These are phyloP conservation scores for Periplaneta americana DNA, from an alignment of 1,140 invertebrate species.

Conservation along the genomic window DNA sequence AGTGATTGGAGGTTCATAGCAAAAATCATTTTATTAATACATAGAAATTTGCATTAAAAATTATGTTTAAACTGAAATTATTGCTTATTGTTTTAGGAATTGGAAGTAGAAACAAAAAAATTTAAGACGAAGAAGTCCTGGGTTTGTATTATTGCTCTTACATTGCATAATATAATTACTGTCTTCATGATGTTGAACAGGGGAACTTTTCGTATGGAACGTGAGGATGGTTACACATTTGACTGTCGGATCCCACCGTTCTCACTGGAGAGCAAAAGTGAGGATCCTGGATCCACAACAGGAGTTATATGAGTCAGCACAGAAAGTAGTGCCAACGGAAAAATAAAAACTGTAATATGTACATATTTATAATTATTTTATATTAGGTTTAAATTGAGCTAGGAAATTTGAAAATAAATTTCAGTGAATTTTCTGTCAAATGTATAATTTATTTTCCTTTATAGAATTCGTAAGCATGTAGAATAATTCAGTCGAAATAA, in stretches of 20 bases:
- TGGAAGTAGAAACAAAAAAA: too few relatives aligned
- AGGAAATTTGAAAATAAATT: background rate
- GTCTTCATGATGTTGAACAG: conserved; percentile 40
- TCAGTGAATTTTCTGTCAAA: background rate
- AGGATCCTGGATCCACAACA: conserved; percentile 46
- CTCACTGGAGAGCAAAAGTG: conserved; percentile 88
- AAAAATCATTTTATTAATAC: background rate
- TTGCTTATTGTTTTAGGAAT: too few relatives aligned
- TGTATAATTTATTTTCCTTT: background rate
- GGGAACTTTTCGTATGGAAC: conserved; percentile 95
- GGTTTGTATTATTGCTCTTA: too few relatives aligned
- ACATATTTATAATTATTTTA: background rate
- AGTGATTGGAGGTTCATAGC: background rate
- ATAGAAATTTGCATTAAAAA: background rate
- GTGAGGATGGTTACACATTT: conserved; percentile 92
- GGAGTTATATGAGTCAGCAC: background rate
- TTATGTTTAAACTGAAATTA: too few relatives aligned
- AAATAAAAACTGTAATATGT: background rate
- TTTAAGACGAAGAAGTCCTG: too few relatives aligned
- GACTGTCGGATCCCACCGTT: conserved; percentile 96
- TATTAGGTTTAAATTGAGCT: background rate
- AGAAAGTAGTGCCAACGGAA: background rate
- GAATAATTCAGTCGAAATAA: background rate
- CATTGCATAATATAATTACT: background rate
- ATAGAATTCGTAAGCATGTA: background rate